Conservation (phyloP, 2,113 vertebrate species). For the Arothron firmamentum region DNA sequence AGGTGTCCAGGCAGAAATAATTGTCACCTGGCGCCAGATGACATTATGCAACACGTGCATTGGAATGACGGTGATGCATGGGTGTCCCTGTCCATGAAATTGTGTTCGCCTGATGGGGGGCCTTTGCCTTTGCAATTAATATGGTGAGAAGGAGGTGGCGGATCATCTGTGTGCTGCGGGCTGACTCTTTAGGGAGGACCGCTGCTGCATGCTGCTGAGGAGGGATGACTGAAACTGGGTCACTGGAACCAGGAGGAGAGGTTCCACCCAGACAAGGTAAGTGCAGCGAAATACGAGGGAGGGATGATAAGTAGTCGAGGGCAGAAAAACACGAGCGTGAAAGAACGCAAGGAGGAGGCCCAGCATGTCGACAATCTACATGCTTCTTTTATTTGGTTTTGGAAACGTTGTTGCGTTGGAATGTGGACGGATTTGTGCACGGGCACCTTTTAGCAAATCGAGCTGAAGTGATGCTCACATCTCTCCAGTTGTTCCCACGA, state of each 20-base stretch:
- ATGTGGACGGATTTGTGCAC: conserved; percentile 5
- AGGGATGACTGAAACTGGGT: conserved; percentile 72
- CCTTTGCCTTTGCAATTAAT: conserved; percentile 45
- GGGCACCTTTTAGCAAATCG: not conserved
- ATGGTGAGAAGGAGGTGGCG: conserved; percentile 53
- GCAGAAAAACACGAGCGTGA: not conserved
- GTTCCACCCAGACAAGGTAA: conserved; percentile 48
- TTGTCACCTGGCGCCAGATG: conserved; percentile 45
- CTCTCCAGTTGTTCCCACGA: too few relatives aligned
- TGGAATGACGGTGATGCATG: conserved; percentile 18
- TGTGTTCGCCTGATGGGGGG: conserved; percentile 10
- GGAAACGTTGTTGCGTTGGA: conserved; percentile 31
- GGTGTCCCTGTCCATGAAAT: conserved; percentile 2
- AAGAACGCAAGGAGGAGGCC: not conserved
- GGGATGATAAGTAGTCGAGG: conserved; percentile 16
- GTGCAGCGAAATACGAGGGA: conserved; percentile 29
- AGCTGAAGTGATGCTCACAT: not conserved
- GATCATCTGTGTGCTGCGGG: conserved; percentile 54
- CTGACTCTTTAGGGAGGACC: conserved; percentile 57
- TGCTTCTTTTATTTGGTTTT: conserved; percentile 6
- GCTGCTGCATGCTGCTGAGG: conserved; percentile 47
- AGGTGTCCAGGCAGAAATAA: conserved; percentile 50
- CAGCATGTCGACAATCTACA: too few relatives aligned
- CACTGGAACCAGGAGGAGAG: conserved; percentile 56
- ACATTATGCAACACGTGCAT: conserved; percentile 43